Percentiles rank a stretch among this genome's conserved stretches.
Evolutionary conservation across 2,797 vertebrate genomes (phyloP).

Genomic region (Gymnopithys bicolor): DNA sequence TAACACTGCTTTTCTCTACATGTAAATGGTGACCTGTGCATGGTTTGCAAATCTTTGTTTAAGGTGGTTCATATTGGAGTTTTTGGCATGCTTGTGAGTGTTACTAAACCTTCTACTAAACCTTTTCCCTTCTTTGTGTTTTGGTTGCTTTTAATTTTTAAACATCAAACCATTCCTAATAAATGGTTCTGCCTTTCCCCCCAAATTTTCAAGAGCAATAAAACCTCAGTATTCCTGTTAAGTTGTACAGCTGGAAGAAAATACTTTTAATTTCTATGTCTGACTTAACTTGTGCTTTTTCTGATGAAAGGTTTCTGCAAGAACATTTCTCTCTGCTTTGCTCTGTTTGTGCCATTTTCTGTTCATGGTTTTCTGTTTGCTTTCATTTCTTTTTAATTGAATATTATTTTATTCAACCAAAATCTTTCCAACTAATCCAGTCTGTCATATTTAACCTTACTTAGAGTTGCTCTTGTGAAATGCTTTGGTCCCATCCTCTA

Average conservation of each 20-base stretch:
- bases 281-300: not conserved
- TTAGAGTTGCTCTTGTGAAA: not conserved
- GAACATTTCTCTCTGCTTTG: constrained; percentile 5
- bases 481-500: not conserved
- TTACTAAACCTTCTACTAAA: not conserved
- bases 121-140: not conserved
- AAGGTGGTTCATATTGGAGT: not conserved
- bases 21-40: not conserved
- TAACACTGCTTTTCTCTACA: not conserved
- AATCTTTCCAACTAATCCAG: not conserved
- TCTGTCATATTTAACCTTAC: not conserved
- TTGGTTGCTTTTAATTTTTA: not conserved
- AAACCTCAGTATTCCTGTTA: not conserved
- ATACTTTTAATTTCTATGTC: not conserved
- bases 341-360: constrained; percentile 13
- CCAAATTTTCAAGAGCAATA: not conserved
- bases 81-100: constrained; percentile 31
- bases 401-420: not conserved
- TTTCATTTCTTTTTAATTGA: constrained; percentile 6
- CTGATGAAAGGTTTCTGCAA: not conserved
- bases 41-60: constrained; percentile 16
- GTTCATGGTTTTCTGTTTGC: not conserved
- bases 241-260: not conserved
- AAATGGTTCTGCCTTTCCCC: not conserved
- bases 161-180: not conserved